Evolutionary conservation across 1,140 invertebrate species (phyloP).

Genomic region (Rhopalosiphum padi): DNA sequence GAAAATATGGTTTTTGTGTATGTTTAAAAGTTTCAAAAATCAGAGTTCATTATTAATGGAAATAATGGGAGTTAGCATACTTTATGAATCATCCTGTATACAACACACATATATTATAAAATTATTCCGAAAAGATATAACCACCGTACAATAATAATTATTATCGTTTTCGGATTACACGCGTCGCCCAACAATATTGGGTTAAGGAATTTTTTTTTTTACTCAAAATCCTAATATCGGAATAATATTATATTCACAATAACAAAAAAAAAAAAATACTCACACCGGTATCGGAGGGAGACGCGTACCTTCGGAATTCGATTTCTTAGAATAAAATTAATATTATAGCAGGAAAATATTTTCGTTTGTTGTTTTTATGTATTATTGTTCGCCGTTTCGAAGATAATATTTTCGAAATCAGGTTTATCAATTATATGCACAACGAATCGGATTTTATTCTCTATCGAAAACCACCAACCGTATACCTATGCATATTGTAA

Average conservation of each 20-base stretch:
- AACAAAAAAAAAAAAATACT: background rate
- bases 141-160: background rate
- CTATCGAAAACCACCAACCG: background rate
- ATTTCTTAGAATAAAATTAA: background rate
- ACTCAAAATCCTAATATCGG: background rate
- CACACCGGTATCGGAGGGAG: background rate
- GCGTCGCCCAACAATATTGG: background rate
- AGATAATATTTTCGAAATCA: conserved; percentile 31
- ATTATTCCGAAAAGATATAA: background rate
- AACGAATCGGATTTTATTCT: background rate
- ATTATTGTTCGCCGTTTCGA: background rate
- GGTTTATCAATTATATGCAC: conserved; percentile 26
- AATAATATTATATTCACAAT: background rate
- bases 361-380: background rate
- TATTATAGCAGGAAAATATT: conserved; percentile 13
- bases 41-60: no score
- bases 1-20: no score
- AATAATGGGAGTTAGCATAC: no score
- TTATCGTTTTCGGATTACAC: conserved; percentile 10
- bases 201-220: conserved; percentile 10
- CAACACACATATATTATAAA: background rate
- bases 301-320: background rate
- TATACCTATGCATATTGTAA: background rate
- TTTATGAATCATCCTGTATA: background rate
- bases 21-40: no score